These are phyloP conservation scores for Cotesia chilonis DNA, from an alignment of 1,140 invertebrate genomes.

Conservation along the genomic window DNA sequence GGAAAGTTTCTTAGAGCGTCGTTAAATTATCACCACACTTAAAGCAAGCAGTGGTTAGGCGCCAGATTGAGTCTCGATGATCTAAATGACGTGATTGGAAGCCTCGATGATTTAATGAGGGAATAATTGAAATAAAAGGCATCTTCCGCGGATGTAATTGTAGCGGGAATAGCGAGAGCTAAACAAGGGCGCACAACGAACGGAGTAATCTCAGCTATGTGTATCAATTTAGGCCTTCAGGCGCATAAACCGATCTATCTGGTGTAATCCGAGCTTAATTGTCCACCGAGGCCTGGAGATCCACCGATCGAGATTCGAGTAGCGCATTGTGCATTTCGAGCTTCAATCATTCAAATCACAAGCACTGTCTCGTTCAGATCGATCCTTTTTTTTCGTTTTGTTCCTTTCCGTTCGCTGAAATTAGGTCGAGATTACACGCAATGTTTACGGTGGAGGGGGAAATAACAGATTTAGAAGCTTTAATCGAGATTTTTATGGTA, in stretches of 20 bases:
- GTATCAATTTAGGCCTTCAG: conserved; percentile 58
- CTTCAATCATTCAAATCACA: conserved; percentile 27
- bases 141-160: conserved; percentile 44
- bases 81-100: no score
- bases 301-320: conserved; percentile 29
- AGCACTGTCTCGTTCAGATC: conserved; percentile 5
- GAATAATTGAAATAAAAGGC: conserved; percentile 1
- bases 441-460: no score
- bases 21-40: no score
- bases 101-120: background rate
- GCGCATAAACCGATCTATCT: conserved; percentile 53
- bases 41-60: no score
- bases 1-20: no score
- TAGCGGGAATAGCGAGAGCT: conserved; percentile 46
- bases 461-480: no score
- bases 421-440: background rate
- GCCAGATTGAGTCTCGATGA: no score
- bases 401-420: background rate
- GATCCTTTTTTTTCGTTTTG: background rate
- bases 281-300: conserved; percentile 55
- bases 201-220: conserved; percentile 62
- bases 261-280: conserved; percentile 61
- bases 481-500: no score
- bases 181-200: conserved; percentile 53
- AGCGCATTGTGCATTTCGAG: conserved; percentile 21